phyloP scores from a whole-genome alignment of 2,888 invertebrate genomes.

The Pseudococcus longispinus region DNA sequence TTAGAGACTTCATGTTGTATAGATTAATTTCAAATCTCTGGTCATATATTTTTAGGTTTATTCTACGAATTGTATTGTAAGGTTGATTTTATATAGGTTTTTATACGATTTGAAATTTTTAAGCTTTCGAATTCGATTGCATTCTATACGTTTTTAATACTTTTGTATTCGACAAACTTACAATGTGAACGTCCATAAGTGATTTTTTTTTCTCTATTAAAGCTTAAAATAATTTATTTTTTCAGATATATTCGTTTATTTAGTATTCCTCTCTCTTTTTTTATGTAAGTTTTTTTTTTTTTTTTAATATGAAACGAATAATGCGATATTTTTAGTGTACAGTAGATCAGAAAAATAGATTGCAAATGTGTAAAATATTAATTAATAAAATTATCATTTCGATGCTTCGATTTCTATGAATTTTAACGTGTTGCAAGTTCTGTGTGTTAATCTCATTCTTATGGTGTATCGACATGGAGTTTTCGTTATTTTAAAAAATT shows the following conservation, averaged over 20 bases:
- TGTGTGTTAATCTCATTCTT: too few relatives aligned
- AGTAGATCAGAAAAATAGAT: background rate
- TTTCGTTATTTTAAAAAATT: too few relatives aligned
- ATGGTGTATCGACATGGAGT: too few relatives aligned
- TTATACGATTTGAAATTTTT: slow-evolving; percentile 15
- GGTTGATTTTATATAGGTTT: background rate
- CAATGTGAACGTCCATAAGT: background rate
- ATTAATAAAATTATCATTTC: slow-evolving; percentile 1
- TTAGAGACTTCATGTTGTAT: slow-evolving; percentile 10
- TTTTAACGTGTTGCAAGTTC: background rate
- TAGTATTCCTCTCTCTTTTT: slow-evolving; percentile 1
- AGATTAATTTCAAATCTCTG: slow-evolving; percentile 39
- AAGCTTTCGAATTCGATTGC: background rate
- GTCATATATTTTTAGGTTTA: slow-evolving; percentile 14
- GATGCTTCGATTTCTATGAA: background rate
- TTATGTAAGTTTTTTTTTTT: background rate
- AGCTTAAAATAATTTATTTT: background rate
- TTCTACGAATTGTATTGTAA: background rate
- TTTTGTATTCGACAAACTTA: background rate
- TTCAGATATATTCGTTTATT: background rate
- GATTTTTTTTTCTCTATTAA: slow-evolving; percentile 1
- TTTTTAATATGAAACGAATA: background rate
- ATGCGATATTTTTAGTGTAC: slow-evolving; percentile 12
- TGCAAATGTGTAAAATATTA: background rate
- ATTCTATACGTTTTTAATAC: background rate